Conservation (phyloP, 2,888 invertebrate genomes). For the Sturmia bella region DNA sequence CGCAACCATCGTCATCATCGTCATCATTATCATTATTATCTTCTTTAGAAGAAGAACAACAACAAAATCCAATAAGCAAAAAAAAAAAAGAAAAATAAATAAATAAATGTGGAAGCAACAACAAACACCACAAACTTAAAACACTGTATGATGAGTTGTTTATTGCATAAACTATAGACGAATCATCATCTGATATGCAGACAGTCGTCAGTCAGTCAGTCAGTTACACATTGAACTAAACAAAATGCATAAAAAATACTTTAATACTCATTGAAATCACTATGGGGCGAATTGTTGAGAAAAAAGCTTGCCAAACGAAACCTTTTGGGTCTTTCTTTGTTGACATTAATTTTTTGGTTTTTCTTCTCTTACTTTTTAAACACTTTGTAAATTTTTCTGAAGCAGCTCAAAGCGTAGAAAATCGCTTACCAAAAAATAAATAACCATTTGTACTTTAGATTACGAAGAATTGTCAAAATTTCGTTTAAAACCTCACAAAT, state of each 20-base stretch:
- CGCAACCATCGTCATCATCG: slow-evolving; percentile 71
- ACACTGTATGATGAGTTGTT: slow-evolving; percentile 50
- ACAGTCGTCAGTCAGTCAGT: slow-evolving; percentile 48
- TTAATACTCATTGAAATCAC: slow-evolving; percentile 37
- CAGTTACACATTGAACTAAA: slow-evolving; percentile 51
- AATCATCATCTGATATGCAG: slow-evolving; percentile 61
- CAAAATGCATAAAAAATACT: slow-evolving; percentile 22
- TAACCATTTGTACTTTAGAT: no score
- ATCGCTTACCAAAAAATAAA: no score
- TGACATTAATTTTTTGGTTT: no score
- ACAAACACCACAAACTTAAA: slow-evolving; percentile 42
- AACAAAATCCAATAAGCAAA: slow-evolving; percentile 5
- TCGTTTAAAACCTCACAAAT: no score
- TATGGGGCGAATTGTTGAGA: slow-evolving; percentile 14
- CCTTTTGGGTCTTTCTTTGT: no score
- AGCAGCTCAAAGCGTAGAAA: no score
- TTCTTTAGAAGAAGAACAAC: slow-evolving; percentile 54
- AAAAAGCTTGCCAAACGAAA: no score
- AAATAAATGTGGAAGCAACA: slow-evolving; percentile 32
- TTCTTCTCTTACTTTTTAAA: no score
- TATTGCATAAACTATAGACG: slow-evolving; percentile 59
- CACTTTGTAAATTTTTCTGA: no score
- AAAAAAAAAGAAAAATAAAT: slow-evolving; percentile 24
- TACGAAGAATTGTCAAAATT: no score
- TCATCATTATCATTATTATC: slow-evolving; percentile 60